A percentile compares a stretch with the other conserved stretches of the same genome.
Evolutionary conservation across 2,888 invertebrate genomes (phyloP).

Genomic region (Tiliacea citrago): DNA sequence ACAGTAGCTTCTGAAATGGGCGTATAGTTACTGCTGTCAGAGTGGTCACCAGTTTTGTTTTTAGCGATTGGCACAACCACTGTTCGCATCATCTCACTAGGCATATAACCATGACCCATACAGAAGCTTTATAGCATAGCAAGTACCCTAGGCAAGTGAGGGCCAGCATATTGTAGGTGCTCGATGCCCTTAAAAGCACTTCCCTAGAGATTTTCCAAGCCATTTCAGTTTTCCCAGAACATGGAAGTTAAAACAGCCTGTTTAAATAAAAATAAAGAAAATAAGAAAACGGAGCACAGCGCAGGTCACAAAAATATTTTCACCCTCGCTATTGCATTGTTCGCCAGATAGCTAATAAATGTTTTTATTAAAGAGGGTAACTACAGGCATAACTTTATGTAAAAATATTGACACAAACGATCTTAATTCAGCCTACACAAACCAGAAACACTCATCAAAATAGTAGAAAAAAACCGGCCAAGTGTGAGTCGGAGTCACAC

Average conservation of each 20-base stretch:
- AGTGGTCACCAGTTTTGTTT: no score
- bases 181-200: not conserved
- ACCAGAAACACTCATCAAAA: not conserved
- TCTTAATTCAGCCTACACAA: not conserved
- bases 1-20: no score
- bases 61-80: no score
- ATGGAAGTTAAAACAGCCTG: not conserved
- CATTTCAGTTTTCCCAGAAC: not conserved
- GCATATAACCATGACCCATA: no score
- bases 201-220: constrained; percentile 8
- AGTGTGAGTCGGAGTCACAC: no score
- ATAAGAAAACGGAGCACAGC: not conserved
- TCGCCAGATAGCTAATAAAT: constrained; percentile 2
- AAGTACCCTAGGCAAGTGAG: no score
- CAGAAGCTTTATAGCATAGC: no score
- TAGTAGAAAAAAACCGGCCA: not conserved
- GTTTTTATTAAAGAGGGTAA: not conserved
- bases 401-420: not conserved
- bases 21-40: no score
- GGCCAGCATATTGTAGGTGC: no score
- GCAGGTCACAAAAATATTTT: constrained; percentile 20
- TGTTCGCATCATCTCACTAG: no score
- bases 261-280: not conserved
- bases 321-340: constrained; percentile 21
- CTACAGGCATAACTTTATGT: not conserved